Base-by-base conservation (phyloP, 2,888 invertebrate species). In the Eilema depressum region DNA sequence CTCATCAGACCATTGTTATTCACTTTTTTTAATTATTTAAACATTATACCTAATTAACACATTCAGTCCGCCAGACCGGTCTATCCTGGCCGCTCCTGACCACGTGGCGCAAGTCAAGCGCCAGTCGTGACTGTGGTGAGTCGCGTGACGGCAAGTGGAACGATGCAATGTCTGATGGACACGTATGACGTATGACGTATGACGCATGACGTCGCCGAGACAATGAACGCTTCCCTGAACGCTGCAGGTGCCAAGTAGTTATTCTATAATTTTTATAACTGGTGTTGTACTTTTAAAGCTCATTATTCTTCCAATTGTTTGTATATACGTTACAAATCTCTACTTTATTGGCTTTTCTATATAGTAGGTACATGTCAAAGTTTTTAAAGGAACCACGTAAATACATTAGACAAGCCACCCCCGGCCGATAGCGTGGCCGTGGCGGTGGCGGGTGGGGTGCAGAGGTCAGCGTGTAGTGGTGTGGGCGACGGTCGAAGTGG, bases 171-270 rank as follows among this genome's bases (percentile, higher is more conserved):
- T 37, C 33, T 63, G 14, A 37, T 25, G 37, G 17, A 63, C 23
- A 14, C 17, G 62, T 25, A 23, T n/a, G n/a, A n/a, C n/a, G n/a
- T n/a, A n/a, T n/a, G n/a, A n/a, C n/a, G n/a, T n/a, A n/a, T n/a
- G n/a, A n/a, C n/a, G n/a, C n/a, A n/a, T n/a, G n/a, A n/a, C n/a
- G n/a, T 30, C 3, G 62, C 62, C n/a, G 53, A 3, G 1, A 53
- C 53, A 10, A 67, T 65, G 30, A 71, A 78, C 71, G 75, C 81
- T 83, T 82, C 81, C 81, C 68, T 74, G 77, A 72, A 68, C 71
- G 33, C 77, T 80, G 79, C 74, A 66, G 79, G 87, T 87, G 87
- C 86, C 86, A 86, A 86, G 77, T 67, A 75, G 63, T 71, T 70
- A 63, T 71, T 66, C 66, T 62, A 63, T 57, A 70, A 64, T 77